Percentiles rank a stretch among this genome's conserved stretches.
Conservation (phyloP, 1,140 invertebrate genomes). For the Pachyrhynchus sulphureomaculatus region DNA sequence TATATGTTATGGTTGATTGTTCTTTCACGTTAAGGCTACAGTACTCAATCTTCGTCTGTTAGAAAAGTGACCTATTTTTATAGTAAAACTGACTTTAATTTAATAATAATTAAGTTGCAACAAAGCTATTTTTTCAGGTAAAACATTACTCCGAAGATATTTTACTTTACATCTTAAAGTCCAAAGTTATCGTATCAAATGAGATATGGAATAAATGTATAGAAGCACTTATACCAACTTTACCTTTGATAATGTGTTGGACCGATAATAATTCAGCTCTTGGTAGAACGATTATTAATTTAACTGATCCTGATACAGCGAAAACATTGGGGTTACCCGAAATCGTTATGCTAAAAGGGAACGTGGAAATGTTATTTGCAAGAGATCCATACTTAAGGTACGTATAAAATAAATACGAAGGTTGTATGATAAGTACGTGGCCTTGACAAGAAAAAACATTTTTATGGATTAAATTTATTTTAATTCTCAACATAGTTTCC, state of each 20-base stretch:
- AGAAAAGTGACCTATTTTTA: too few species aligned
- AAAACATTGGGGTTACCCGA: conserved; percentile 21
- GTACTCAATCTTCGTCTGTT: too few species aligned
- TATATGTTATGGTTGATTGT: too few species aligned
- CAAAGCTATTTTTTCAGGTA: conserved; percentile 54
- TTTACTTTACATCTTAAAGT: conserved; percentile 62
- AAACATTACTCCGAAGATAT: conserved; percentile 60
- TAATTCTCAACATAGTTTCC: too few species aligned
- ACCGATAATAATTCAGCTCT: conserved; percentile 50
- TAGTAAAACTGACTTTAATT: too few species aligned
- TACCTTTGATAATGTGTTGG: conserved; percentile 57
- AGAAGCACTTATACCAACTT: conserved; percentile 57
- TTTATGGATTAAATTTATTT: too few species aligned
- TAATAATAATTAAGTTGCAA: too few species aligned
- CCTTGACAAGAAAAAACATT: too few species aligned
- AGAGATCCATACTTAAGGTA: conserved; percentile 42
- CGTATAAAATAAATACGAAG: too few species aligned
- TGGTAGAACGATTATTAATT: conserved; percentile 60
- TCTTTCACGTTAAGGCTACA: too few species aligned
- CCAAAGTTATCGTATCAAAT: conserved; percentile 60
- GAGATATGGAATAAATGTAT: conserved; percentile 60
- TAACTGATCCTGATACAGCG: conserved; percentile 60
- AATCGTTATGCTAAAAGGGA: conserved; percentile 51
- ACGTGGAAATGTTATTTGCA: conserved; percentile 55
- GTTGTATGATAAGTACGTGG: too few species aligned